These are phyloP conservation scores for Agapornis canus DNA, from an alignment of 2,797 vertebrate species.

Conservation along the genomic window DNA sequence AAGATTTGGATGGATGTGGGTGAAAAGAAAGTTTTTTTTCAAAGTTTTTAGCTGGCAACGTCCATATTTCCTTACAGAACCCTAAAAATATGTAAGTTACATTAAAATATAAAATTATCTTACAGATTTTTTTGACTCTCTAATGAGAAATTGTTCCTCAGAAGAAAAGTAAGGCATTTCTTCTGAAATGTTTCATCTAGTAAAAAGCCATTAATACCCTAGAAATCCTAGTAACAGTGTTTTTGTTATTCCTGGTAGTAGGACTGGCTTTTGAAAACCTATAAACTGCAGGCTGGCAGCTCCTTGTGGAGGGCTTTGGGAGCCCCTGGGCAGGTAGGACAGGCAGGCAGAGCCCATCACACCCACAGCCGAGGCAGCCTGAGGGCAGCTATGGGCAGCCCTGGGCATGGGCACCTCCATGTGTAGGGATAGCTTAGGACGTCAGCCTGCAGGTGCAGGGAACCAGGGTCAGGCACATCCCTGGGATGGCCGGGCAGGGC, in stretches of 20 bases:
- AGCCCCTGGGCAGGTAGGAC: not conserved
- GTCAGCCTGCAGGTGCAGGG: not conserved
- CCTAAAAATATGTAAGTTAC: not conserved
- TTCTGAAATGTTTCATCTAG: not conserved
- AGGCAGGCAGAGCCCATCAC: not conserved
- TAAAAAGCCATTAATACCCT: not conserved
- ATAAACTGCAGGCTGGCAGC: not conserved
- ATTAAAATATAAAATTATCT: not conserved
- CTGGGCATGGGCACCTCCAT: rapidly evolving
- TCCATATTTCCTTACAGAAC: not conserved
- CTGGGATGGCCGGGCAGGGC: rapidly evolving
- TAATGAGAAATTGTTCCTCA: not conserved
- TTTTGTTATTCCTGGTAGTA: not conserved
- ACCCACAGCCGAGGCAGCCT: not conserved
- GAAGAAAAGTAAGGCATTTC: not conserved
- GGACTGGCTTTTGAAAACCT: not conserved
- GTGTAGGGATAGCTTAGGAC: not conserved
- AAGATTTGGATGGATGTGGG: not conserved
- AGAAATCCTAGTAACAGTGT: not conserved
- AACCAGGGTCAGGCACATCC: rapidly evolving
- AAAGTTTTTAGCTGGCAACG: not conserved
- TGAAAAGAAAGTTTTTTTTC: rapidly evolving
- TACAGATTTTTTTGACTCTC: not conserved
- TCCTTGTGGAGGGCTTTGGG: rapidly evolving
- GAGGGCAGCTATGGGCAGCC: not conserved